Conservation (phyloP, 2,797 vertebrate species). For the Ptychadena robeensis region DNA sequence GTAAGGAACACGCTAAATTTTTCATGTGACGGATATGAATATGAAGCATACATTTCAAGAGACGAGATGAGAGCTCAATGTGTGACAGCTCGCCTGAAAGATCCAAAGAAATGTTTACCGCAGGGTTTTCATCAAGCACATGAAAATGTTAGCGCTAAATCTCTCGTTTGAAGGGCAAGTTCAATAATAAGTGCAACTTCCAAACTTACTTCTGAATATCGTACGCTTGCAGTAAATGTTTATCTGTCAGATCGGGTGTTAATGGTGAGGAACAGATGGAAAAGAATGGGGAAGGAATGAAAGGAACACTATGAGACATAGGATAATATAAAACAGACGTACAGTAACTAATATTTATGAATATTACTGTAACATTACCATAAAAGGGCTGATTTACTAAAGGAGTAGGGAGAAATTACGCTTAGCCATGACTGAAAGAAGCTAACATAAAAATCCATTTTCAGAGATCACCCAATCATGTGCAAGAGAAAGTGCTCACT, state of each 20-base stretch:
- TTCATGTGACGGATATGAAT: slow-evolving; percentile 62
- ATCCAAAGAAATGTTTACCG: slow-evolving; percentile 48
- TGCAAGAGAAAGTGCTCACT: too few species aligned
- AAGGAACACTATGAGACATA: too few species aligned
- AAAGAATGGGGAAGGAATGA: too few species aligned
- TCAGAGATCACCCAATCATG: too few species aligned
- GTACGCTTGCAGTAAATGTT: slow-evolving; percentile 5
- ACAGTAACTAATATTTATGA: too few species aligned
- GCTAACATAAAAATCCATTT: too few species aligned
- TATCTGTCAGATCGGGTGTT: neutral
- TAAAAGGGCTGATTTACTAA: too few species aligned
- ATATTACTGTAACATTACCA: too few species aligned
- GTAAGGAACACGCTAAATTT: slow-evolving; percentile 66
- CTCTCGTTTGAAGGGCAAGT: slow-evolving; percentile 34
- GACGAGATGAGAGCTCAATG: slow-evolving; percentile 62
- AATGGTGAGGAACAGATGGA: neutral
- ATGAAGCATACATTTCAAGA: slow-evolving; percentile 59
- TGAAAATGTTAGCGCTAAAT: slow-evolving; percentile 31
- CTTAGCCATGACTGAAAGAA: too few species aligned
- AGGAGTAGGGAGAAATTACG: too few species aligned
- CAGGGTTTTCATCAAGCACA: slow-evolving; percentile 54
- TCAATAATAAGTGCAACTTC: slow-evolving; percentile 34
- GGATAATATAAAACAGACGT: too few species aligned
- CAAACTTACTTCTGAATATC: neutral
- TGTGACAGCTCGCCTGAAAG: slow-evolving; percentile 60